These are phyloP conservation scores for Muntiacus muntjak DNA, from an alignment of 2,113 vertebrate genomes.

Conservation along the genomic window DNA sequence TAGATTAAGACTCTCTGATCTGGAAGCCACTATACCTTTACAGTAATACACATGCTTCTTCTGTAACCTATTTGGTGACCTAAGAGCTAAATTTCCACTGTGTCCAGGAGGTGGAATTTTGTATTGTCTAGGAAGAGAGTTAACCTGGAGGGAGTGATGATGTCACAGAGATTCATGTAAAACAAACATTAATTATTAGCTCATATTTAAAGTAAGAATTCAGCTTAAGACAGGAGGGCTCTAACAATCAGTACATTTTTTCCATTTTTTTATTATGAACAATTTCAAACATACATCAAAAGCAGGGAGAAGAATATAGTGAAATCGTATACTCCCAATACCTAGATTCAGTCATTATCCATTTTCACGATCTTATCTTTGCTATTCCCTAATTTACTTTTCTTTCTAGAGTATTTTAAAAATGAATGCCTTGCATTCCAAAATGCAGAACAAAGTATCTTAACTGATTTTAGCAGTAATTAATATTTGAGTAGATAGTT, in stretches of 20 bases:
- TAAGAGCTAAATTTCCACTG: not conserved
- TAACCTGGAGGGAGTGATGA: not conserved
- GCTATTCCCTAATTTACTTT: not conserved
- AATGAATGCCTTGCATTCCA: not conserved
- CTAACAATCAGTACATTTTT: not conserved
- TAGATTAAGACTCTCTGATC: not conserved
- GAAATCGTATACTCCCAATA: not conserved
- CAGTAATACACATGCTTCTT: not conserved
- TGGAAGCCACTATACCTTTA: not conserved
- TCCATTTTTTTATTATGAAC: not conserved
- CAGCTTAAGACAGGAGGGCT: not conserved
- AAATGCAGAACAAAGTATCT: not conserved
- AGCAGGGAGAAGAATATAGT: not conserved
- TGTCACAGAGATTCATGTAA: not conserved
- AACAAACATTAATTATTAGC: not conserved
- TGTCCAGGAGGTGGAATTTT: not conserved
- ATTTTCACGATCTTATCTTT: not conserved
- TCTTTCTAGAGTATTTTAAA: not conserved
- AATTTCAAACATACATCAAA: not conserved
- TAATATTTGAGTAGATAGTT: not conserved
- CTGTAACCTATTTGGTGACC: not conserved
- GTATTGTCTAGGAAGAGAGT: not conserved
- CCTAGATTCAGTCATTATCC: not conserved
- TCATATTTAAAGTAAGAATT: not conserved
- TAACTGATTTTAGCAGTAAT: not conserved